phyloP scores from a whole-genome alignment of 2,113 vertebrate genomes.

The Spermophilus dauricus region DNA sequence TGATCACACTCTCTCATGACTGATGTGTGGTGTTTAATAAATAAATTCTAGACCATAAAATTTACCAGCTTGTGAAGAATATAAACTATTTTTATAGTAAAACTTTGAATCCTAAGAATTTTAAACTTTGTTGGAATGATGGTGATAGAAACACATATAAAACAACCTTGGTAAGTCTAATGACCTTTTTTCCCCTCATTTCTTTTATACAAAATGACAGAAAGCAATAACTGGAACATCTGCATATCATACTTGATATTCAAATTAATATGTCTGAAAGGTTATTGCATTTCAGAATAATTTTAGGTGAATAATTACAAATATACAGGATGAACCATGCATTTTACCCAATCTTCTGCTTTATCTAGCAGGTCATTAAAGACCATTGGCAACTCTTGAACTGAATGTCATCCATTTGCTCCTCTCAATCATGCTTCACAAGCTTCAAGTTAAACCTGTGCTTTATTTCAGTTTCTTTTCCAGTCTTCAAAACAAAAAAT shows the following conservation, averaged over 20 bases:
- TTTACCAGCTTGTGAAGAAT: neutral
- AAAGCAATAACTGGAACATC: neutral
- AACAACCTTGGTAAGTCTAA: constrained; percentile 29
- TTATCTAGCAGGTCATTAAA: constrained; percentile 27
- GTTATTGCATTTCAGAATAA: constrained; percentile 32
- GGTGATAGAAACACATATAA: neutral
- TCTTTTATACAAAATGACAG: constrained; percentile 51
- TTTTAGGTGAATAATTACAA: constrained; percentile 48
- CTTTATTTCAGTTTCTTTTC: neutral
- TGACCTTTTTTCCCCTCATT: neutral
- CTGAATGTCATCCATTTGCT: neutral
- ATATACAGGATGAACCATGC: neutral
- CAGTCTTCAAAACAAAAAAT: neutral
- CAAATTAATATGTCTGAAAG: constrained; percentile 51
- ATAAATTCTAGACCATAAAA: constrained; percentile 12
- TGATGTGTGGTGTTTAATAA: neutral
- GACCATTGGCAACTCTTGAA: neutral
- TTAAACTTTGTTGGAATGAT: constrained; percentile 53
- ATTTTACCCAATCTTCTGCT: constrained; percentile 6
- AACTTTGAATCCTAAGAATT: neutral
- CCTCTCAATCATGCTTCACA: neutral
- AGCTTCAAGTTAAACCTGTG: neutral
- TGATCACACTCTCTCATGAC: neutral
- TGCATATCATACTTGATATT: neutral
- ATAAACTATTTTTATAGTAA: neutral